Evolutionary conservation across 2,888 invertebrate genomes (phyloP), one percentile per base, ranked within the genome.

Genomic region (Stratiomys singularior): DNA sequence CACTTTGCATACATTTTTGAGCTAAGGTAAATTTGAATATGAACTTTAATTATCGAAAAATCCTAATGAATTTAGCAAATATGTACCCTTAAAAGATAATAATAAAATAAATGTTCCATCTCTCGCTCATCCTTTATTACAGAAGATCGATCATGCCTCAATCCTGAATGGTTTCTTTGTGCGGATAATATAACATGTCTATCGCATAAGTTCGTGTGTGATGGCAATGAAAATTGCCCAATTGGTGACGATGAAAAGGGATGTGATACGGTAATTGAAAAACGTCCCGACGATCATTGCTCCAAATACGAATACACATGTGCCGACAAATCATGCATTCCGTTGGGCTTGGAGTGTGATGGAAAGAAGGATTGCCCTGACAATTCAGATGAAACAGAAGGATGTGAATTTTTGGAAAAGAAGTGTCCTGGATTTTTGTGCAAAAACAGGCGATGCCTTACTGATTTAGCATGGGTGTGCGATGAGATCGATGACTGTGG

Each of bases 311-410:
- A 87, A 80, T 87, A 82, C 76, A 85, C 80, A 44, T 87, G 87
- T 72, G 77, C 83, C 25, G 85, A 87, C 79, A 83, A 82, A 4
- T 82, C 89, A 56, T 96, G 96, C 82, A 90, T 96, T 77, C 90
- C 91, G 0, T 84, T 90, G 64, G 88, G 87, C 77, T 90, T 90
- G 85, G 89, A 91, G 76, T 96, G 96, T 84, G 93, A 97, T 83
- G 90, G 90, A 0, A 88, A 90, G 9, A 84, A 85, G 4, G 95
- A 97, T 85, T 97, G 96, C 83, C 81, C 83, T 0, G 96, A 96
- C 85, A 87, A 86, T 60, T 92, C 92, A 0, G 95, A 95, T 82
- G 95, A 95, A 85, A 58, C 78, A 0, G 81, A 79, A 11, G 87
- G 87, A 0, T 90, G 90, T 80, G 83, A 85, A 1, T 82, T 82